Evolutionary conservation across 2,797 vertebrate species (phyloP), one percentile per base, ranked within the genome.

Genomic region (Spinibarbus caldwelli): DNA sequence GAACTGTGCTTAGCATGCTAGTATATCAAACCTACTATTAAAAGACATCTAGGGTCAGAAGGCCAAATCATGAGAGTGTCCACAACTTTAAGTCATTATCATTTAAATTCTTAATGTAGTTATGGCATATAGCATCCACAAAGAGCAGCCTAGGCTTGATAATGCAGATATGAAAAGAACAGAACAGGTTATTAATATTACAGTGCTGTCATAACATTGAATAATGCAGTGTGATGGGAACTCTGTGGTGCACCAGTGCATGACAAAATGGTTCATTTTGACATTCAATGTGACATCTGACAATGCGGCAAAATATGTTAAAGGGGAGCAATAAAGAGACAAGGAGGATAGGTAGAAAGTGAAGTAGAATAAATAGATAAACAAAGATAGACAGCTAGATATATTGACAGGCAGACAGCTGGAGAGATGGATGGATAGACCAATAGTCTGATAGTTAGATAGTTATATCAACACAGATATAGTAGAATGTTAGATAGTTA

Each of bases 231-330:
- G 59, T 66, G 43, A 83, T 76, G 5, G 31, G 5, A 76, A 64
- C 41, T 59, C 36, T 71, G 67, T n/a, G 23, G n/a, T 21, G 66
- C 23, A 54, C 47, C 47, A 54, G 66, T 19, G 66, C 31, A 45
- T 54, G 26, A 59, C 36, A 78, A 78, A 78, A 43, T 12, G 0
- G 7, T 23, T 43, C 8, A 57, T 54, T 77, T 29, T 72, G 26
- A 43, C 54, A 75, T 83, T 75, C 38, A 75, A 15, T 15, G 43
- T 36, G 71, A 52, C 81, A 66, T 47, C 31, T 66, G 57, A 75
- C 57, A 83, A 21, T 66, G 21, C 81, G 26, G 54, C 21, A 34
- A 83, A 75, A 73, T 47, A 70, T 38, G 23, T 31, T 26, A 34
- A 73, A 73, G 19, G 19, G 45, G 15, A 73, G 36, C 21, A 73